Percentiles rank a stretch among this genome's conserved stretches.
These are phyloP conservation scores for Styela plicata DNA, from an alignment of 23 tunicate species.

Conservation along the genomic window DNA sequence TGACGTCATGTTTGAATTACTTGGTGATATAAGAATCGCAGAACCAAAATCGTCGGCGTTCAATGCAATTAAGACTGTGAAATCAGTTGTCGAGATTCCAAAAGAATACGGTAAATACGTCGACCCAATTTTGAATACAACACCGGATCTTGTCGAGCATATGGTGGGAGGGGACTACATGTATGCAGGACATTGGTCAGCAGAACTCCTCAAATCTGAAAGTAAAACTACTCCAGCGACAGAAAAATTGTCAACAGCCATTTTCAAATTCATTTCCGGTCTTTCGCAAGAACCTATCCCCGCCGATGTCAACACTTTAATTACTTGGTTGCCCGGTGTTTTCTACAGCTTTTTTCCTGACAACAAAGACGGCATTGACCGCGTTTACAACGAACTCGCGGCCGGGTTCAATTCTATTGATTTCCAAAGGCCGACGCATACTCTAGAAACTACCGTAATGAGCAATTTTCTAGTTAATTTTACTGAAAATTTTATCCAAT, in stretches of 20 bases:
- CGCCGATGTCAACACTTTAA: background rate
- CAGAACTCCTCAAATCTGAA: background rate
- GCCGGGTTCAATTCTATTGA: slow-evolving; percentile 2
- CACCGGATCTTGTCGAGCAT: background rate
- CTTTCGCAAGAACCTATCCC: background rate
- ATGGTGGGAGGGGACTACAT: background rate
- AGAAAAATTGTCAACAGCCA: background rate
- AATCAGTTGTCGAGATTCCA: background rate
- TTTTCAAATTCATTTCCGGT: background rate
- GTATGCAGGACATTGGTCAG: background rate
- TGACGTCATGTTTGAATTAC: background rate
- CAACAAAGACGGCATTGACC: background rate
- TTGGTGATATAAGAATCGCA: background rate
- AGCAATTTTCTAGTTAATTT: slow-evolving; percentile 1
- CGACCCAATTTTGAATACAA: background rate
- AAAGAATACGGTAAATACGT: background rate
- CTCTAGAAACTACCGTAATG: slow-evolving; percentile 1
- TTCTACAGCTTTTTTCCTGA: background rate
- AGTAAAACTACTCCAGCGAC: background rate
- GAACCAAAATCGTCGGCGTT: background rate
- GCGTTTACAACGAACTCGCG: slow-evolving; percentile 3
- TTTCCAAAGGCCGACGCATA: background rate
- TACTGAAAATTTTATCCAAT: background rate
- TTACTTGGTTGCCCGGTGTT: background rate
- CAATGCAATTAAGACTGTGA: background rate